Evolutionary conservation across 2,888 invertebrate genomes (phyloP).

Genomic region (Coleophora flavipennella): DNA sequence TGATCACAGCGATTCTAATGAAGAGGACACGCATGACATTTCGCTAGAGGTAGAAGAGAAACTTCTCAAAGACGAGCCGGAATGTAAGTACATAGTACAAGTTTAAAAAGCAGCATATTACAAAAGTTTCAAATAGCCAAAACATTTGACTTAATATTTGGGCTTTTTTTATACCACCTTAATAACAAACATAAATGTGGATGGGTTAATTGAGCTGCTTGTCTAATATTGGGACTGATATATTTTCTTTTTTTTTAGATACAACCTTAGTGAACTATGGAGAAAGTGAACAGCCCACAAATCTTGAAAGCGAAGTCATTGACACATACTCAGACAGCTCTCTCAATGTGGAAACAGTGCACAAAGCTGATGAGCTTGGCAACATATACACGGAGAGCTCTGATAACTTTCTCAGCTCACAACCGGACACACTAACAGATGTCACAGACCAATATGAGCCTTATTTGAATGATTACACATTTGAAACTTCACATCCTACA

Average conservation of each 20-base stretch:
- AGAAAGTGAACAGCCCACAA: conserved; percentile 34
- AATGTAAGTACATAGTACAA: conserved; percentile 35
- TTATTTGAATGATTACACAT: conserved; percentile 54
- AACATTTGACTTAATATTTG: too few relatives aligned
- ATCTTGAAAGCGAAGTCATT: conserved; percentile 38
- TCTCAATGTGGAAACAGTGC: conserved; percentile 46
- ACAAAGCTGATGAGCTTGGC: conserved; percentile 56
- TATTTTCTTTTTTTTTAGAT: conserved; percentile 26
- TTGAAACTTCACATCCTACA: conserved; percentile 36
- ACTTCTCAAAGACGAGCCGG: conserved; percentile 62
- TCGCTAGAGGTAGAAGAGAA: conserved; percentile 65
- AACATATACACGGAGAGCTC: conserved; percentile 55
- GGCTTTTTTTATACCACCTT: too few relatives aligned
- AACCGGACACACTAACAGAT: conserved; percentile 41
- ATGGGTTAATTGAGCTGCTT: too few relatives aligned
- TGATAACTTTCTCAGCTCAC: conserved; percentile 40
- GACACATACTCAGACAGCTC: conserved; percentile 50
- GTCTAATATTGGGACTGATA: too few relatives aligned
- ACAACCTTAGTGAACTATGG: conserved; percentile 61
- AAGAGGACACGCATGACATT: conserved; percentile 63
- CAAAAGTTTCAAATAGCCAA: background rate
- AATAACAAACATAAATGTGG: too few relatives aligned
- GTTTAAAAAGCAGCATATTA: background rate
- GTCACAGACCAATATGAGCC: conserved; percentile 49
- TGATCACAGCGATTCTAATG: conserved; percentile 65